These are phyloP conservation scores for Exocentrus adspersus DNA, from an alignment of 2,888 invertebrate genomes.

Conservation along the genomic window DNA sequence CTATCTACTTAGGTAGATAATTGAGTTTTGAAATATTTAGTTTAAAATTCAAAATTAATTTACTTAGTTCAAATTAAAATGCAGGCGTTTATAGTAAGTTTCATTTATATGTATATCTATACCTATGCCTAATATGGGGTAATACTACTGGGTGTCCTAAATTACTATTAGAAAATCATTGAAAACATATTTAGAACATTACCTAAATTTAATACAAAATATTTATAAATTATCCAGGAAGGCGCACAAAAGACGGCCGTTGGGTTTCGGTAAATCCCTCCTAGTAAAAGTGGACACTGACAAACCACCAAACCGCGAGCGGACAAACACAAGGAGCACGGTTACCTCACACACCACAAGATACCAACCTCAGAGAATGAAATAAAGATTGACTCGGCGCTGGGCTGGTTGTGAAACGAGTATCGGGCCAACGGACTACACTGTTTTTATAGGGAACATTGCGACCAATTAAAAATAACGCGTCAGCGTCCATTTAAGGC, in stretches of 20 bases:
- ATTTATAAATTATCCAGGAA: too few relatives aligned
- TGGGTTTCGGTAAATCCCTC: neutral
- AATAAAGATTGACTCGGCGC: conserved; percentile 35
- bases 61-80: too few relatives aligned
- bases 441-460: conserved; percentile 47
- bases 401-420: conserved; percentile 33
- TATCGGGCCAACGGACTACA: conserved; percentile 25
- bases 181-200: neutral
- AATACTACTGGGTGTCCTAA: too few relatives aligned
- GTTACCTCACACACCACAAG: conserved; percentile 10
- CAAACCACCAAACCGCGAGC: neutral
- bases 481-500: conserved; percentile 60
- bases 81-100: too few relatives aligned
- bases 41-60: too few relatives aligned
- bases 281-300: neutral
- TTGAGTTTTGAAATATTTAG: too few relatives aligned
- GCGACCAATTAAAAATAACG: conserved; percentile 56
- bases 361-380: conserved; percentile 36
- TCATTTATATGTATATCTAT: too few relatives aligned
- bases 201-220: too few relatives aligned
- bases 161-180: too few relatives aligned
- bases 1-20: too few relatives aligned
- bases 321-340: neutral
- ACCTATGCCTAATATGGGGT: too few relatives aligned
- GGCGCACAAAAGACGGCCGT: neutral